Evolutionary conservation across 2,113 vertebrate species (phyloP).

Genomic region (Pelmatolapia mariae): DNA sequence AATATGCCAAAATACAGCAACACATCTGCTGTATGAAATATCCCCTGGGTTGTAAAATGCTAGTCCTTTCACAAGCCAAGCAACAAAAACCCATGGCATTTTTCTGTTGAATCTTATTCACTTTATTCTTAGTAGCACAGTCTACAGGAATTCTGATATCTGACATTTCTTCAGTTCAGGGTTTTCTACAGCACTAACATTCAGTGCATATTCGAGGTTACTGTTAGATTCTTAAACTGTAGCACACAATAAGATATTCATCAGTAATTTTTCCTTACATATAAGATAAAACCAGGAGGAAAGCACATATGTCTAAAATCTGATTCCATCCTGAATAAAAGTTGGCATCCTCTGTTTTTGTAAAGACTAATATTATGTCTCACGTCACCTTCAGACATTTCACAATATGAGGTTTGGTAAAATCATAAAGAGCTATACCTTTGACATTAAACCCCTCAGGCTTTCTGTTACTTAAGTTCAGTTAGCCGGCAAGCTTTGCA

Average conservation of each 20-base stretch:
- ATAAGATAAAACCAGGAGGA: neutral
- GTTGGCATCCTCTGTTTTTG: neutral
- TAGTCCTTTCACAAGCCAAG: neutral
- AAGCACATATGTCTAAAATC: neutral
- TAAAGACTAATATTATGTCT: neutral
- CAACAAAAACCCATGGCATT: neutral
- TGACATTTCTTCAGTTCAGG: neutral
- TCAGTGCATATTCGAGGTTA: neutral
- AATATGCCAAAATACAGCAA: slow-evolving; percentile 19
- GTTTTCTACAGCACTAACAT: neutral
- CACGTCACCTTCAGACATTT: neutral
- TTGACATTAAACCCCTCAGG: neutral
- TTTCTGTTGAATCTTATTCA: neutral
- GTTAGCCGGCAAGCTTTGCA: neutral
- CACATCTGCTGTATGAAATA: neutral
- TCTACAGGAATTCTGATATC: neutral
- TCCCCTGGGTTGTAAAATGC: neutral
- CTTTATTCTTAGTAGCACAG: neutral
- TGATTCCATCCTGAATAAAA: neutral
- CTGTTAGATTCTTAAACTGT: neutral
- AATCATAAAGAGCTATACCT: neutral
- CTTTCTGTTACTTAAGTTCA: neutral
- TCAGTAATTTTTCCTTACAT: neutral
- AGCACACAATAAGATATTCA: neutral
- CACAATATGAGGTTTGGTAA: neutral